Evolutionary conservation across 2,888 invertebrate species (phyloP).

Genomic region (Agrochola macilenta): DNA sequence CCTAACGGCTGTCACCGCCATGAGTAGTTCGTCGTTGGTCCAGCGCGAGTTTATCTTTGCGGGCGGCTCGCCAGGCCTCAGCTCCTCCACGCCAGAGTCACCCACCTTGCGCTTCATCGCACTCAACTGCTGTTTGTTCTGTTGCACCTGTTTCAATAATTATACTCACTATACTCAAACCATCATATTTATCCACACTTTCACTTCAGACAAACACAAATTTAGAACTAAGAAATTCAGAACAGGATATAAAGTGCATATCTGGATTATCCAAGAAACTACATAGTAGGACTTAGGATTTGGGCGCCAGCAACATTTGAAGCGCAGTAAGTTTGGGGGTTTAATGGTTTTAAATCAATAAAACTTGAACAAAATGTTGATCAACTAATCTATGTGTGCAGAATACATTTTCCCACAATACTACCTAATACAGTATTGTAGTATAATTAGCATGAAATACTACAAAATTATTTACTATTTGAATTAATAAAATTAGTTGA

Average conservation of each 20-base stretch:
- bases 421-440: conserved; percentile 73
- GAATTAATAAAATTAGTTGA: conserved; percentile 68
- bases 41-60: conserved; percentile 96
- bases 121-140: conserved; percentile 97
- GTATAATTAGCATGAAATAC: conserved; percentile 71
- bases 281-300: conserved; percentile 68
- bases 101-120: conserved; percentile 95
- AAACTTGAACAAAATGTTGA: conserved; percentile 69
- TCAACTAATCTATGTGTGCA: conserved; percentile 84
- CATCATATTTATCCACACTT: conserved; percentile 29
- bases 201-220: conserved; percentile 49
- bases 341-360: conserved; percentile 68
- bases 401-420: conserved; percentile 83
- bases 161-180: conserved; percentile 48
- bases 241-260: conserved; percentile 78
- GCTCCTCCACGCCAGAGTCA: conserved; percentile 91
- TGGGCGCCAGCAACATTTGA: conserved; percentile 73
- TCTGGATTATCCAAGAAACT: conserved; percentile 89
- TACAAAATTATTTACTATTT: conserved; percentile 70
- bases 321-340: conserved; percentile 72
- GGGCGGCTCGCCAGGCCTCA: conserved; percentile 91
- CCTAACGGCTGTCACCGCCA: conserved; percentile 97
- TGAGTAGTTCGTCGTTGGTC: conserved; percentile 97
- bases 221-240: conserved; percentile 42
- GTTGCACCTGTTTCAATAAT: conserved; percentile 94